Base-by-base conservation (phyloP, 1,140 invertebrate species). In the Bombus terrestris region DNA sequence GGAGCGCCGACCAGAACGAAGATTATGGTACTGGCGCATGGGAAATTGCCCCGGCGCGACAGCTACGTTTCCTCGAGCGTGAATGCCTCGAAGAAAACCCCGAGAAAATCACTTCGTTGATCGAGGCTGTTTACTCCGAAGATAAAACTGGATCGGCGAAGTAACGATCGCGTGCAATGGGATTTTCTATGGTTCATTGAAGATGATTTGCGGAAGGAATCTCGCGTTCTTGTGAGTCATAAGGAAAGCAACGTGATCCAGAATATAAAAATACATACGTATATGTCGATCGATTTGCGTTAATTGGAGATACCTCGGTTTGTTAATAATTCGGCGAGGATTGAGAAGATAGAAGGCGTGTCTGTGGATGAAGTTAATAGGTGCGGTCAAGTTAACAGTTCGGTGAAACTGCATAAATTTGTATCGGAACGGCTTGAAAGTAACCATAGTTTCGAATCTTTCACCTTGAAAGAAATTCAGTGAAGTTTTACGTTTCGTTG, bases 21-120 rank as follows among this genome's bases (percentile, higher is more conserved):
- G 78, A 86, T 88, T 74, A 89, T 59, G 87, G 86, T 74, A 68
- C 66, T 39, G 43, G 47, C 35, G 64, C 86, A 80, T 85, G 82
- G 88, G 78, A 89, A 89, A 88, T 88, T 85, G 74, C 71, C 66
- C 57, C 57, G 68, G 32, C 41, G 69, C 62, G 86, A 83, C 83
- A 73, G 62, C 53, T 66, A 32, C 35, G 81, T 13, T 78, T 69
- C 81, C 35, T 69, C 28, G 64, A 78, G 43, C 81, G 74, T 83
- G 74, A 83, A 83, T 18, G 35, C 9, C 43, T 57, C 69, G 68
- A 18, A 32, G 74, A 77, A 77, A 77, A 71, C 9, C 53, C 6
- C 53, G 22, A 15, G 47, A 28, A 37, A 68, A 22, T 73, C 22
- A 43, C 10, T n/a, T 41, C 12, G 22, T 6, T 73, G 25, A 39